Evolutionary conservation across 2,113 vertebrate species (phyloP), one percentile per base, ranked within the genome.

Genomic region (Megaceryle maxima): DNA sequence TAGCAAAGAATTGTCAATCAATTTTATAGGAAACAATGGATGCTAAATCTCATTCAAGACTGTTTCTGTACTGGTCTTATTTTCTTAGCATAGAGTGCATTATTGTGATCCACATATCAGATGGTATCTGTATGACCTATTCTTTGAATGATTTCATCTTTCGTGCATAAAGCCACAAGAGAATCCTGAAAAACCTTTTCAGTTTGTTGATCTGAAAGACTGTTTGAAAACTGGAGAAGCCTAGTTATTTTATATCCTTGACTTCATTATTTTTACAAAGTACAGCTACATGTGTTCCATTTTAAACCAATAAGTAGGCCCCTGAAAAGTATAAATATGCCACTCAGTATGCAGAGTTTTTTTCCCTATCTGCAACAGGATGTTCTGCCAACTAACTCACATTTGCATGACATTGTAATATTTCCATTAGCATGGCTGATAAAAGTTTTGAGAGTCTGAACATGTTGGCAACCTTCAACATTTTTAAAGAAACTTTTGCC

Each of bases 371-470:
- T 95, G 85, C 82, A 91, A 85, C 94, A 91, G 87, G 74, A 95
- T 94, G 93, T 96, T 96, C 94, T 96, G 89, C 95, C 90, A 96
- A 62, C 78, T 62, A 73, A 91, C 69, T 89, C 84, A 68, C 93
- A 96, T 89, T 94, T 96, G 74, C 91, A 92, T 94, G 87, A 72
- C 84, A 96, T 37, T 87, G 89, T 89, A 95, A 95, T 94, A 94
- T 91, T 96, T 90, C 84, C 81, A 92, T 91, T 87, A 84, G 53
- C 29, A 26, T 62, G 46, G 62, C 50, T 85, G 84, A 84, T 91
- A 82, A 79, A 91, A 72, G 57, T 84, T 95, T 68, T 82, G 39
- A 39, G 83, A 87, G 41, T 62, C 67, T 85, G 74, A 80, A 91
- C 25, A 55, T 19, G 19, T 1, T 94, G 94, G 44, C 84, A 95